Conservation (phyloP, 2,797 vertebrate species). For the Eremophila alpestris region DNA sequence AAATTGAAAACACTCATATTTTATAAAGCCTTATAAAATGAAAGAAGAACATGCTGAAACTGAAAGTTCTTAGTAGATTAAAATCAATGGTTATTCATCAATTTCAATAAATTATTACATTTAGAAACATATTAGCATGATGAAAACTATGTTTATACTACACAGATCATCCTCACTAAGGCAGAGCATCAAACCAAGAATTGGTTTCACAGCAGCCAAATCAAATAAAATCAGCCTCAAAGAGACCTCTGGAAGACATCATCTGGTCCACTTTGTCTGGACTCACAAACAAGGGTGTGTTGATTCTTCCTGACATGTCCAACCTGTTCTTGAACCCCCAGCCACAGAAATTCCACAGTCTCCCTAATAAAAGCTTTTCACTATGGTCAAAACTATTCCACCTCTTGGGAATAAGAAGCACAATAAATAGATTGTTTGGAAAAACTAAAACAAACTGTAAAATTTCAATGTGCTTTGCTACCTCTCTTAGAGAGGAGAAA, state of each 20-base stretch:
- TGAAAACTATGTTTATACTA: neutral
- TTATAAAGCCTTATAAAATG: neutral
- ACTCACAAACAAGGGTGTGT: neutral
- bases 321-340: neutral
- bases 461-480: neutral
- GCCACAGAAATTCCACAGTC: neutral
- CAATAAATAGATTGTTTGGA: neutral
- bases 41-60: neutral
- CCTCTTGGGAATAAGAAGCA: neutral
- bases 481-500: neutral
- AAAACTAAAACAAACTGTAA: neutral
- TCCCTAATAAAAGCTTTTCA: neutral
- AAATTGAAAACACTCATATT: neutral
- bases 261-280: neutral
- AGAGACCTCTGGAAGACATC: neutral
- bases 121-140: neutral
- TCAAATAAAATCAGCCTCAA: neutral
- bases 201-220: neutral
- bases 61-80: neutral
- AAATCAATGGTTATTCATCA: neutral
- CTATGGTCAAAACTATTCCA: neutral
- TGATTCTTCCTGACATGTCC: neutral
- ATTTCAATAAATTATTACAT: neutral
- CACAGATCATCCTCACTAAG: neutral
- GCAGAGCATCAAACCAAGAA: neutral